A percentile compares a stretch with the other conserved stretches of the same genome.
phyloP scores from a whole-genome alignment of 2,113 vertebrate genomes.

The Castor canadensis region DNA sequence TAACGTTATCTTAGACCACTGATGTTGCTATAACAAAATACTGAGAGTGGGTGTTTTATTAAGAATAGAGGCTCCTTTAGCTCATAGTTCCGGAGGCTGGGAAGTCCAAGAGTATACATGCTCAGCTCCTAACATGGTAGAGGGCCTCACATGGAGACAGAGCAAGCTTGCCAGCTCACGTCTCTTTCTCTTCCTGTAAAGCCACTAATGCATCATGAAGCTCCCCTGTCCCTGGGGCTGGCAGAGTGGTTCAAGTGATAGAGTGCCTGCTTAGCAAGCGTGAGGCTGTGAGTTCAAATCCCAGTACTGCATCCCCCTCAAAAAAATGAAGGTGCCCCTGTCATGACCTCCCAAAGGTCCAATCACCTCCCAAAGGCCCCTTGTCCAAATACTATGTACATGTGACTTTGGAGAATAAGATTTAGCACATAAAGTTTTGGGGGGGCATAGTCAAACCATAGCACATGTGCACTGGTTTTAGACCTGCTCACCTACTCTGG shows the following conservation, averaged over 20 bases:
- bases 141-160: background rate
- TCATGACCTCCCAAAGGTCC: background rate
- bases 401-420: background rate
- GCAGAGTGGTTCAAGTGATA: too few relatives aligned
- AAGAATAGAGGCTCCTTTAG: too few relatives aligned
- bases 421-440: background rate
- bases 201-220: too few relatives aligned
- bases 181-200: background rate
- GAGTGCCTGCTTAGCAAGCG: too few relatives aligned
- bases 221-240: too few relatives aligned
- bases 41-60: background rate
- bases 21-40: background rate
- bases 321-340: too few relatives aligned
- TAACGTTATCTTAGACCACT: background rate
- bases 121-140: background rate
- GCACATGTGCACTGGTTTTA: background rate
- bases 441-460: background rate
- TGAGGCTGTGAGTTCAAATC: too few relatives aligned
- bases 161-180: background rate
- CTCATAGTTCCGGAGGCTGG: too few relatives aligned
- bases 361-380: background rate
- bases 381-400: background rate
- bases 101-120: background rate
- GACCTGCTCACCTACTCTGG: background rate
- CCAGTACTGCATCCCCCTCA: too few relatives aligned